Base-by-base conservation (phyloP, 2,113 vertebrate genomes). In the Acanthisitta chloris region DNA sequence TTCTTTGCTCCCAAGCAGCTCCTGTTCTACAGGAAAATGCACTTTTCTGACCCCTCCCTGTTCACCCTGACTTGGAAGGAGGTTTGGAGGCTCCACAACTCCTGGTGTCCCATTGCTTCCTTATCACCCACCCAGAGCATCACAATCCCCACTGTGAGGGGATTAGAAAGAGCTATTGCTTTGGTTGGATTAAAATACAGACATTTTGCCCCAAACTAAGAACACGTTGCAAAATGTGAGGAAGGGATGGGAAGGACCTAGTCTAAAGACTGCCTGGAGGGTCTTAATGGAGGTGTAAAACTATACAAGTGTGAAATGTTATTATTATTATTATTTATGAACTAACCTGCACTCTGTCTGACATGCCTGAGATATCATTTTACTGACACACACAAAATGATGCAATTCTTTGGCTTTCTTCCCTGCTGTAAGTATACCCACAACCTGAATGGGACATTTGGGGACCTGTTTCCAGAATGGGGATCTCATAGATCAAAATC, bases 271-370 rank as follows among this genome's bases (percentile, higher is more conserved):
- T 71, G 25, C 17, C 48, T 86, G 46, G 42, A 73, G 33, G 29
- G n/a, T 77, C 89, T 86, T 78, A 80, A 73, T 59, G 58, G 78
- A 93, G 49, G 34, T 82, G 38, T 64, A 90, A 91, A 92, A 73
- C 28, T 83, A 73, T 48, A 61, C 15, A n/a, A 66, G 21, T 31
- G 24, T 91, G 71, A 94, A 90, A 43, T 65, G 28, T 65, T 70
- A n/a, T n/a, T n/a, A 29, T 57, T 90, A 61, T 59, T 94, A 40
- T 91, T 87, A 69, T 81, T 96, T 80, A 86, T 66, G 29, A 88
- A 66, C 38, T 72, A 86, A 43, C 20, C 25, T 78, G 34, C 21
- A 40, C 46, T 70, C 49, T 71, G 57, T 61, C 86, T 94, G 80
- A 85, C 54, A 31, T 57, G 29, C 14, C 54, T 29, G 34, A 85